phyloP scores from a whole-genome alignment of 2,797 vertebrate genomes.

The Micromesistius poutassou region DNA sequence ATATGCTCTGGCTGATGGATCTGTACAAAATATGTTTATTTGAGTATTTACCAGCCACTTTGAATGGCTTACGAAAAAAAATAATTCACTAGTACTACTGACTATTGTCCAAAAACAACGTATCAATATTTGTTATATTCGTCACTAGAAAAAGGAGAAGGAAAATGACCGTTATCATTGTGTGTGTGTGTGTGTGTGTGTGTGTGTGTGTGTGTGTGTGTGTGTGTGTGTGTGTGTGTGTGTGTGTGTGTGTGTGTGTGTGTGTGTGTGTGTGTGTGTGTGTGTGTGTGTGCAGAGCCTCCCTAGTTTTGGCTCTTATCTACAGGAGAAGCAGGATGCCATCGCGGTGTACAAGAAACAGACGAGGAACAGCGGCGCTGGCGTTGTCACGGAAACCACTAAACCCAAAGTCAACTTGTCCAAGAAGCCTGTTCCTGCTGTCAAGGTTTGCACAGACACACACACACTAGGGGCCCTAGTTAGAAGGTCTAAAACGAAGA shows the following conservation, averaged over 20 bases:
- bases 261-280: constrained; percentile 9
- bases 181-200: background rate
- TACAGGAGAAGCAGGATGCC: constrained; percentile 49
- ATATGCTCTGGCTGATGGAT: background rate
- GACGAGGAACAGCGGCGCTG: constrained; percentile 12
- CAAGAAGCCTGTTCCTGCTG: constrained; percentile 58
- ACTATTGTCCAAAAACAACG: too few species aligned
- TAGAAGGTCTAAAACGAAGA: too few species aligned
- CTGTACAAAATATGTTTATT: background rate
- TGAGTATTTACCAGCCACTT: too few species aligned
- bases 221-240: too few species aligned
- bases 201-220: too few species aligned
- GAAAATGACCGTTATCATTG: background rate
- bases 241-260: background rate
- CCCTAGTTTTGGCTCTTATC: constrained; percentile 67
- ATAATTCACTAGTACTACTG: too few species aligned
- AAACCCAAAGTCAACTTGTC: background rate
- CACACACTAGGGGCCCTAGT: too few species aligned
- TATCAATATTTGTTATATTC: too few species aligned
- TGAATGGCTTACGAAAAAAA: too few species aligned
- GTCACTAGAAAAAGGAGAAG: background rate
- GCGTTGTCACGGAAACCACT: constrained; percentile 13
- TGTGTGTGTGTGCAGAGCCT: constrained; percentile 50
- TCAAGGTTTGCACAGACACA: constrained; percentile 51
- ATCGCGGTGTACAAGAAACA: constrained; percentile 55